phyloP scores from a whole-genome alignment of 2,113 vertebrate species.

The Muntiacus muntjak region DNA sequence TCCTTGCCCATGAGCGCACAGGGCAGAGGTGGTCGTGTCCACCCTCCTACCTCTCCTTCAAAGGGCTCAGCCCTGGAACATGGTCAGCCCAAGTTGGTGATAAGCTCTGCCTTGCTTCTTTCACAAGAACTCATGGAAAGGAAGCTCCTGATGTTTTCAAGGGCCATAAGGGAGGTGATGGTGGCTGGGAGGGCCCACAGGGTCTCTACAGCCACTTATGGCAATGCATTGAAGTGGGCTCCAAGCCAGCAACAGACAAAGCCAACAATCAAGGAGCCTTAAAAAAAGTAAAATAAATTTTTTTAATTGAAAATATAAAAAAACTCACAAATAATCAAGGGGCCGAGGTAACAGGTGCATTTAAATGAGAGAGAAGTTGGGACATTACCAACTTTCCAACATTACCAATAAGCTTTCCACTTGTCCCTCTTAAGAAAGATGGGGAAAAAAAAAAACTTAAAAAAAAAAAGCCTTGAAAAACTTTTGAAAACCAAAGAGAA shows the following conservation, averaged over 20 bases:
- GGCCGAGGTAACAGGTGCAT: background rate
- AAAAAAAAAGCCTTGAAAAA: background rate
- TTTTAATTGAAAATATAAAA: background rate
- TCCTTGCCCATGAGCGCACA: background rate
- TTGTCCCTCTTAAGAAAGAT: background rate
- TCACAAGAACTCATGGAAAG: background rate
- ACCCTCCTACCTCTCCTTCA: background rate
- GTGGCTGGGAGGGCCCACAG: background rate
- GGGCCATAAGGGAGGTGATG: background rate
- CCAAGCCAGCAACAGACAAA: background rate
- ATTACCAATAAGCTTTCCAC: background rate
- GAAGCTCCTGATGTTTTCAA: background rate
- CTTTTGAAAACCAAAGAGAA: background rate
- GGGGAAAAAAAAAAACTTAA: background rate
- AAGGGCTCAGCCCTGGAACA: background rate
- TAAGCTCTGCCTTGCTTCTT: background rate
- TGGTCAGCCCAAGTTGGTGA: background rate
- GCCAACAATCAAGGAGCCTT: background rate
- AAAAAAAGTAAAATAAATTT: background rate
- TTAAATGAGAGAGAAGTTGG: background rate
- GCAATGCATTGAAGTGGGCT: background rate
- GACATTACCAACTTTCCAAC: background rate
- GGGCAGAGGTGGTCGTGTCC: background rate
- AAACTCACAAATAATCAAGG: background rate
- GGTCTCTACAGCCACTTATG: background rate